phyloP scores from a whole-genome alignment of 1,140 invertebrate genomes.

The Kradibia gibbosae region DNA sequence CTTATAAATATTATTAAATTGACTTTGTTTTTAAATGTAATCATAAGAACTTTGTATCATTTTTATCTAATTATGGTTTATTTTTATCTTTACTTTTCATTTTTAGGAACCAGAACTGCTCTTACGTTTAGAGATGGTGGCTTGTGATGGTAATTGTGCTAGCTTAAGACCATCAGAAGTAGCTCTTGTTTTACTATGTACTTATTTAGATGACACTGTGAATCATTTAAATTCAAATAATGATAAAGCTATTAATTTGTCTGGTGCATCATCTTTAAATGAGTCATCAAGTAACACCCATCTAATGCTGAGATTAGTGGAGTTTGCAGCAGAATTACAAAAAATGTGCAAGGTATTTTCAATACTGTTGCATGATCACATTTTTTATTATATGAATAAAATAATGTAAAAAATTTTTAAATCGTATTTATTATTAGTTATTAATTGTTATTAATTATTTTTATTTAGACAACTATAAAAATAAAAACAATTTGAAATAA shows the following conservation, averaged over 20 bases:
- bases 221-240: constrained; percentile 60
- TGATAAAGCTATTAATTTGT: constrained; percentile 44
- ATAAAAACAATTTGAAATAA: no score
- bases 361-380: constrained; percentile 50
- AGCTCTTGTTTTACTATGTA: constrained; percentile 80
- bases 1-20: no score
- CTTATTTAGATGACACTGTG: constrained; percentile 75
- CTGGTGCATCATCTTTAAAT: constrained; percentile 55
- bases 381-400: constrained; percentile 20
- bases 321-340: constrained; percentile 76
- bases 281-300: constrained; percentile 54
- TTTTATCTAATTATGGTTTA: background rate
- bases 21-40: no score
- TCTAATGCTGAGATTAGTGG: constrained; percentile 72
- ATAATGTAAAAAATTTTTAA: constrained; percentile 3
- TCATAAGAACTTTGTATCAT: background rate
- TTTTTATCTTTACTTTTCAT: constrained; percentile 39
- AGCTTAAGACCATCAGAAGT: constrained; percentile 79
- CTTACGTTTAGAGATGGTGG: constrained; percentile 80
- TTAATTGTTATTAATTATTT: background rate
- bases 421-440: background rate
- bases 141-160: constrained; percentile 80
- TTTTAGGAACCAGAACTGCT: constrained; percentile 76
- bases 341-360: constrained; percentile 74
- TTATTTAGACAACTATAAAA: background rate